These are phyloP conservation scores for Meda fulgida DNA, from an alignment of 2,797 vertebrate species.

Conservation along the genomic window DNA sequence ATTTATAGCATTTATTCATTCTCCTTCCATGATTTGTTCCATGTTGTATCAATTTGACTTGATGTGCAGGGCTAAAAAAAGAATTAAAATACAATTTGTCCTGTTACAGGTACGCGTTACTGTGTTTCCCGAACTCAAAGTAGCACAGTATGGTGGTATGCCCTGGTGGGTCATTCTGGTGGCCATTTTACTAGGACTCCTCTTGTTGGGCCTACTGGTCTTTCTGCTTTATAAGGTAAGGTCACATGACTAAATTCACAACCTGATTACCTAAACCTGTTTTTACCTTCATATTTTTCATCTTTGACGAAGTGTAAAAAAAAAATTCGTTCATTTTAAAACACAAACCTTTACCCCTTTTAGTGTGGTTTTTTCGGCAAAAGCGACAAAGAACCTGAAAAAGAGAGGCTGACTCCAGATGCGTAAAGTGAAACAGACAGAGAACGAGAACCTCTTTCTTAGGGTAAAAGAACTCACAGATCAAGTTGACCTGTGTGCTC, in stretches of 20 bases:
- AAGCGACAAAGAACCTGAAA: conserved; percentile 90
- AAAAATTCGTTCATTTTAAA: neutral
- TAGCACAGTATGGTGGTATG: conserved; percentile 80
- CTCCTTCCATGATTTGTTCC: neutral
- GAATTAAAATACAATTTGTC: neutral
- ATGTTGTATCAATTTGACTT: neutral
- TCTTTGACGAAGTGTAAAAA: neutral
- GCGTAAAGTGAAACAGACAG: conserved; percentile 80
- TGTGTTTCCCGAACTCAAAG: conserved; percentile 87
- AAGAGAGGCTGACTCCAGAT: conserved; percentile 96
- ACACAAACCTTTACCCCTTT: conserved; percentile 74
- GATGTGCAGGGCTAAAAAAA: neutral
- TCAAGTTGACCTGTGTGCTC: conserved; percentile 60
- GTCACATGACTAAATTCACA: neutral
- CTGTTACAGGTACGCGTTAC: conserved; percentile 84
- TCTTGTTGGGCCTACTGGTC: conserved; percentile 88
- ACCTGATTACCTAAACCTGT: neutral
- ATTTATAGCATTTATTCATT: neutral
- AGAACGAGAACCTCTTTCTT: conserved; percentile 58
- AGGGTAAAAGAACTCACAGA: conserved; percentile 70
- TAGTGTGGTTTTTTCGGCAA: conserved; percentile 98
- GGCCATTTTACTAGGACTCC: conserved; percentile 88
- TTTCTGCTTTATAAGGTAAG: conserved; percentile 97
- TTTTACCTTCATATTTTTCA: neutral
- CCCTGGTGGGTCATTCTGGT: conserved; percentile 95